Evolutionary conservation across 2,113 vertebrate genomes (phyloP).

Genomic region (Porphyrio hochstetteri): DNA sequence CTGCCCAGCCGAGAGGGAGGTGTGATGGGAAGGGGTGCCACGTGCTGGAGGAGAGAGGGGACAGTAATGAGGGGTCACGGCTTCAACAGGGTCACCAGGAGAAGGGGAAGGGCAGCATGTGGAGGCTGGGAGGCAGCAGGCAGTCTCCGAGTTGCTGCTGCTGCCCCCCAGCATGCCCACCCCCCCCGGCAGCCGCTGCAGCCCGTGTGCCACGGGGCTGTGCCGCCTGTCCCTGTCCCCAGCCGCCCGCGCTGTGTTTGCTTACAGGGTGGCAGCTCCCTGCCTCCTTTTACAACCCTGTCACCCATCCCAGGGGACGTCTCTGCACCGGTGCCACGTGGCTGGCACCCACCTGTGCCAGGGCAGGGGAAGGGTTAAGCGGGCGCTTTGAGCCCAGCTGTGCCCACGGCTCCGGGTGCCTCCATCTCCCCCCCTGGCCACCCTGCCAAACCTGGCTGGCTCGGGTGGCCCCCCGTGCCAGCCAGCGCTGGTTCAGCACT

Average conservation of each 20-base stretch:
- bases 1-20: not conserved
- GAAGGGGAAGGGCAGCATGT: not conserved
- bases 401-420: slow-evolving; percentile 10
- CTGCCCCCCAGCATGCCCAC: not conserved
- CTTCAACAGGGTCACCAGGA: not conserved
- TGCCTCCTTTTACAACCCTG: not conserved
- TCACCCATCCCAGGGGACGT: fast-evolving
- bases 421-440: not conserved
- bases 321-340: not conserved
- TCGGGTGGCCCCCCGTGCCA: not conserved
- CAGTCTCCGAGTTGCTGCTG: not conserved
- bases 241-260: not conserved
- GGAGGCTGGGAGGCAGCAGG: not conserved
- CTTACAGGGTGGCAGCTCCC: not conserved
- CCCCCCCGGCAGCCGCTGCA: fast-evolving
- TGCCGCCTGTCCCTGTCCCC: not conserved
- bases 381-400: not conserved
- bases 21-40: not conserved
- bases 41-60: not conserved
- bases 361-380: slow-evolving; percentile 2
- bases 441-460: slow-evolving; percentile 38
- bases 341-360: fast-evolving
- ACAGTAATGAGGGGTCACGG: not conserved
- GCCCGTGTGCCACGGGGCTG: fast-evolving
- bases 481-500: slow-evolving; percentile 53